Conservation (phyloP, 2,113 vertebrate species). For the Dendrocopos noguchii region DNA sequence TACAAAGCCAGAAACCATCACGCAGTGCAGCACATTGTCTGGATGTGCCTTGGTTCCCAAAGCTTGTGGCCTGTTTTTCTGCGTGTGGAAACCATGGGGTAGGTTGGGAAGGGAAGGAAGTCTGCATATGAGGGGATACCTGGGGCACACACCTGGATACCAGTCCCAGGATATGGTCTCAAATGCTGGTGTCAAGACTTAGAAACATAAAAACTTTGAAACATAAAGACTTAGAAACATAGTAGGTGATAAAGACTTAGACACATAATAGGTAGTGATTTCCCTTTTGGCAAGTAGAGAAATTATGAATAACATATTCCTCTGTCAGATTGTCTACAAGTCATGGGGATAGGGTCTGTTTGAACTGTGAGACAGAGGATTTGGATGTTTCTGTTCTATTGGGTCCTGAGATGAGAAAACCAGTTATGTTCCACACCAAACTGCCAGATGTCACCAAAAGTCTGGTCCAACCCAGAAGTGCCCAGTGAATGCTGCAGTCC, state of each 20-base stretch:
- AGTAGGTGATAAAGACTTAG: not conserved
- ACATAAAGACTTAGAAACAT: not conserved
- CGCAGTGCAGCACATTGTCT: fast-evolving
- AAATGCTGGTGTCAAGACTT: not conserved
- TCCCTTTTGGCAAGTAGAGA: not conserved
- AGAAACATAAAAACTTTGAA: not conserved
- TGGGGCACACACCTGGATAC: fast-evolving
- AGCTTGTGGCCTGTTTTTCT: not conserved
- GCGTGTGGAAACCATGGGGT: not conserved
- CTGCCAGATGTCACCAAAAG: not conserved
- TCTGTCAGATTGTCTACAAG: not conserved
- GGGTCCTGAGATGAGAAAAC: not conserved
- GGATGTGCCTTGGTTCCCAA: not conserved
- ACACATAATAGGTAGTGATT: not conserved
- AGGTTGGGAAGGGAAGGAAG: not conserved
- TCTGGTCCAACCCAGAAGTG: not conserved
- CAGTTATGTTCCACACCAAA: not conserved
- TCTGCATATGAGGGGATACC: not conserved
- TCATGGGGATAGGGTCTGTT: not conserved
- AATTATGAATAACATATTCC: not conserved
- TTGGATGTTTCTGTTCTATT: not conserved
- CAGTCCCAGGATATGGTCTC: not conserved
- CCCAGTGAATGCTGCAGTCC: not conserved
- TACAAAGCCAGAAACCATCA: not conserved
- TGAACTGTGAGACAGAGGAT: not conserved